Evolutionary conservation across 30 jellyfish, hydroid and myxozoan species (phyloP).

Genomic region (Hydra vulgaris): DNA sequence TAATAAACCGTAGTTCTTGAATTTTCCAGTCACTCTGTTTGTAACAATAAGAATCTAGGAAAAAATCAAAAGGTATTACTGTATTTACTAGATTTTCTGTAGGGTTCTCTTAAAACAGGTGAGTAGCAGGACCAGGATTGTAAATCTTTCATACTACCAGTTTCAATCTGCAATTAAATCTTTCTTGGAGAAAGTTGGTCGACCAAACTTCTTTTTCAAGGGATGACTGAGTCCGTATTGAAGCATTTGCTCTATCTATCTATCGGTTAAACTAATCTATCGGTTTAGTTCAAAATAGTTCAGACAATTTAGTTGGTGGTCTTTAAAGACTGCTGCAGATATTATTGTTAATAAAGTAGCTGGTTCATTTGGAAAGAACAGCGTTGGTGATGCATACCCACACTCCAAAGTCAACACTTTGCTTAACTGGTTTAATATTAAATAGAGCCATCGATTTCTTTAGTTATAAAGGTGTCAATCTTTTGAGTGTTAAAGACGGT

Average conservation of each 20-base stretch:
- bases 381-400: no score
- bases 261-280: neutral
- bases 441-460: no score
- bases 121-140: neutral
- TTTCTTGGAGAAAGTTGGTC: neutral
- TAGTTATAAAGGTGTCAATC: no score
- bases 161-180: neutral
- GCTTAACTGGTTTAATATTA: no score
- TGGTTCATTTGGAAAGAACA: no score
- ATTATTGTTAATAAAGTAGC: no score
- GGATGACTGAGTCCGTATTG: neutral
- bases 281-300: neutral
- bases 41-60: neutral
- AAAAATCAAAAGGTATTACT: neutral
- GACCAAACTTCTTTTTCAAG: neutral
- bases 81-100: neutral
- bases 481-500: no score
- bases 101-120: neutral
- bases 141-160: neutral
- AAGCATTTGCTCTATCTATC: neutral
- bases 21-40: neutral
- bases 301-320: neutral
- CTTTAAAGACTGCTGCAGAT: no score
- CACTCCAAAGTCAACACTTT: no score
- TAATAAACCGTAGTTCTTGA: neutral